These are phyloP conservation scores for Hippopotamyrus pictus DNA, from an alignment of 2,797 vertebrate genomes.

Conservation along the genomic window DNA sequence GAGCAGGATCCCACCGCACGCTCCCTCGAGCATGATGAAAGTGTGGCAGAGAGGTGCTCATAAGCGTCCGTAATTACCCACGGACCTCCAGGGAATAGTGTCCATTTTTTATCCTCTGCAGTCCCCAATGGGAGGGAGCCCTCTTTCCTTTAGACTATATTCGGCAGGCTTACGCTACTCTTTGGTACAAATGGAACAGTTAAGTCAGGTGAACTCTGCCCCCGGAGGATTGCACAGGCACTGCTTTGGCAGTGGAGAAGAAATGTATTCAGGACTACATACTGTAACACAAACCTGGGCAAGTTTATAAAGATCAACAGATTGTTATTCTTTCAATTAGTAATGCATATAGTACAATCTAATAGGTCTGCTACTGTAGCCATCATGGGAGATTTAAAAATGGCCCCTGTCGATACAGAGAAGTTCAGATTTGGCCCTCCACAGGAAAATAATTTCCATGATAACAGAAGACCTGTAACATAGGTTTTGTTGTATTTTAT, in stretches of 20 bases:
- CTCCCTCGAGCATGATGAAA: background rate
- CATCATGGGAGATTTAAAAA: background rate
- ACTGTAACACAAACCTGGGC: background rate
- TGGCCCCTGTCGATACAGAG: background rate
- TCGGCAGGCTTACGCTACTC: background rate
- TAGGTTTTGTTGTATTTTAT: background rate
- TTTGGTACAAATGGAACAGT: background rate
- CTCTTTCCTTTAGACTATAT: background rate
- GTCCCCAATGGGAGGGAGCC: background rate
- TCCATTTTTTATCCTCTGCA: background rate
- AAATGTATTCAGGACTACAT: background rate
- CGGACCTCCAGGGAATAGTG: background rate
- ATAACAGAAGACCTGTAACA: background rate
- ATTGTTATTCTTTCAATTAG: background rate
- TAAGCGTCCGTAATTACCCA: slow-evolving; percentile 9
- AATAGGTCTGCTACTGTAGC: background rate
- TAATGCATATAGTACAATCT: background rate
- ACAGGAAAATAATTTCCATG: background rate
- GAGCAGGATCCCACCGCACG: background rate
- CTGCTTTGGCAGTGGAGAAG: background rate
- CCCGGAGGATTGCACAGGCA: background rate
- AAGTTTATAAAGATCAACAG: background rate
- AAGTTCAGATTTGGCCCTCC: background rate
- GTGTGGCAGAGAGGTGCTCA: background rate
- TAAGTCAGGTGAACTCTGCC: background rate